Evolutionary conservation across 2,113 vertebrate species (phyloP), one percentile per base, ranked within the genome.

Genomic region (Rhea pennata): DNA sequence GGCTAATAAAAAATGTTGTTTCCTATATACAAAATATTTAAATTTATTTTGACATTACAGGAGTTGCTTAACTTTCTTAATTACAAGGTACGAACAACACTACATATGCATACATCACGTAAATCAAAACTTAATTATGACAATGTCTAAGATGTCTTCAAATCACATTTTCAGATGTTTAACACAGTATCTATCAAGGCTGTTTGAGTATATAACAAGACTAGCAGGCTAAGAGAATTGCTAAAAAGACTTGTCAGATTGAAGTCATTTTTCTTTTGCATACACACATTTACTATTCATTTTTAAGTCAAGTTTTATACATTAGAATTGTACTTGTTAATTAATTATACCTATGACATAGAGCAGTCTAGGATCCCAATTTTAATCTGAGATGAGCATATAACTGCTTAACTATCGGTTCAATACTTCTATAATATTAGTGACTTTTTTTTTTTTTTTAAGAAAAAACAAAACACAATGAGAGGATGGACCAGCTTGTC

Each of bases 61-160:
- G 42, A 89, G 42, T 29, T 44, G 33, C 5, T 40, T 3, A 44
- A 39, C 23, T 10, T 84, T 66, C 46, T 59, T 21, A 81, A 40
- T 33, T 64, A 67, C 17, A 50, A 91, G n/a, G 26, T 42, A 91
- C 9, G 65, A 74, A 75, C 29, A 59, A 39, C 9, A 33, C 3
- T n/a, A 11, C 1, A 26, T 13, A n/a, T 46, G 26, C 4, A 48
- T 1, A 59, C 2, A 58, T 19, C 3, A 4, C 19, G 19, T 51
- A 65, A 80, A 69, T 76, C 46, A 48, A 62, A 23, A 76, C 1
- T 0, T 15, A 88, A 61, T 44, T 33, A 61, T 33, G 82, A 74
- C 8, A 72, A 27, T 11, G 13, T 76, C 54, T 12, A 14, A 31
- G 22, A 44, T 5, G 2, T 40, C 39, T 70, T 29, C 58, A 66